Conservation (phyloP, 2,888 invertebrate species). For the Nomada fucata region DNA sequence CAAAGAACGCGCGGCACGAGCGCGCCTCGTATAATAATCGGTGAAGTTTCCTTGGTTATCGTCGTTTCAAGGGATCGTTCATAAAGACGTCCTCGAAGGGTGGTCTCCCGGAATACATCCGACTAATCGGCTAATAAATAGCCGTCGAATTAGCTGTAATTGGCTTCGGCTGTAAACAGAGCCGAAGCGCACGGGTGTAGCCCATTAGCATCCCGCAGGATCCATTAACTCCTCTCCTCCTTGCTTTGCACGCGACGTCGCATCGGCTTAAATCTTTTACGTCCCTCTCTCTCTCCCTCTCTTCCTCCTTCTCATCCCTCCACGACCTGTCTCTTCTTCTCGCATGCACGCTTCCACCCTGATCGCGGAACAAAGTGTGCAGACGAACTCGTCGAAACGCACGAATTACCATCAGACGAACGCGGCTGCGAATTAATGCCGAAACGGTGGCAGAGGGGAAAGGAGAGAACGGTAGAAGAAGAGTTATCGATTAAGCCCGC, state of each 20-base stretch:
- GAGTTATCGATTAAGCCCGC: constrained; percentile 55
- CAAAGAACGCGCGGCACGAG: neutral
- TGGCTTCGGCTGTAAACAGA: constrained; percentile 72
- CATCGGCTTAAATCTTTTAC: constrained; percentile 53
- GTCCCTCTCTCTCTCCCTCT: constrained; percentile 14
- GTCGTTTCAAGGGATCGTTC: constrained; percentile 45
- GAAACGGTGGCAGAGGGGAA: neutral
- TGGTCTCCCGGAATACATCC: constrained; percentile 63
- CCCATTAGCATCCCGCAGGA: constrained; percentile 77
- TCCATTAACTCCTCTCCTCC: constrained; percentile 71
- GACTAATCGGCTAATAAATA: constrained; percentile 72
- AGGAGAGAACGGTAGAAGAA: constrained; percentile 19
- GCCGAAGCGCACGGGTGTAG: constrained; percentile 60
- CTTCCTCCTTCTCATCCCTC: constrained; percentile 17
- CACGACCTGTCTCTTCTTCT: constrained; percentile 8
- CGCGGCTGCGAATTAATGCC: constrained; percentile 44
- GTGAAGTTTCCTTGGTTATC: constrained; percentile 25
- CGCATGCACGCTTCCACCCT: constrained; percentile 3
- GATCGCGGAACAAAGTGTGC: constrained; percentile 45
- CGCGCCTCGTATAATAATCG: constrained; percentile 19
- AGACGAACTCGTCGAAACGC: constrained; percentile 50
- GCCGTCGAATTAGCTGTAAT: constrained; percentile 71
- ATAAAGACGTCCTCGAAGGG: constrained; percentile 59
- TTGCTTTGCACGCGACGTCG: constrained; percentile 59
- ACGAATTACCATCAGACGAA: constrained; percentile 44